Base-by-base conservation (phyloP, 2,797 vertebrate genomes). In the Microtus californicus region DNA sequence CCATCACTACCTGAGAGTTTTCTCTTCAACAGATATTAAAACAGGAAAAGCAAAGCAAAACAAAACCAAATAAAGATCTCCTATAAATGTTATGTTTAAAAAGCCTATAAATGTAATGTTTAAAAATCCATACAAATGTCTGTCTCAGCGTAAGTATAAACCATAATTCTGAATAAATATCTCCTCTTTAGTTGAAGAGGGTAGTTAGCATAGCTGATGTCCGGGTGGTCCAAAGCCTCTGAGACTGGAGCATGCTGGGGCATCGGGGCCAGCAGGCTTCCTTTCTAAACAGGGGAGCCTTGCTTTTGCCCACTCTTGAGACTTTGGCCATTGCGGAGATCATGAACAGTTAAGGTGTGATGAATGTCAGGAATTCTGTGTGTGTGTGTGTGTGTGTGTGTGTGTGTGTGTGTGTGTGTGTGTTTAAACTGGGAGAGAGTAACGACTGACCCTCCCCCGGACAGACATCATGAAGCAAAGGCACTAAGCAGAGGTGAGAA, bases 141-240 rank as follows among this genome's bases (percentile, higher is more conserved):
- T 21, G 43, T 80, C 86, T 63, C 31, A 61, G 79, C 73, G 31
- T 83, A 79, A 97, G 77, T 78, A 67, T 96, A 96, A 97, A 95
- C 92, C 80, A 54, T 90, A 93, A 69, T 92, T 92, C 92, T 93
- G 91, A 95, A 82, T 87, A 80, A 93, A 95, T 94, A 89, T 87
- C 48, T 87, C 67, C 87, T 81, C 87, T 95, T 93, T 23, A 73
- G 69, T 91, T 90, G 78, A 95, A 89, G 87, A 92, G 92, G 80
- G 59, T 76, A 37, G 80, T 95, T 65, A 85, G 37, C 92, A 87
- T 89, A 95, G 89, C 7, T 17, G 80, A 76, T 45, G 67, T 95
- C 71, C 95, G 96, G 96, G 96, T 97, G 95, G 96, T 96, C 96
- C 87, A 91, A 15, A 40, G 23, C 69, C 93, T 74, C 61, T 17